These are phyloP conservation scores for Cheilosia soror DNA, from an alignment of 2,888 invertebrate species.

Conservation along the genomic window DNA sequence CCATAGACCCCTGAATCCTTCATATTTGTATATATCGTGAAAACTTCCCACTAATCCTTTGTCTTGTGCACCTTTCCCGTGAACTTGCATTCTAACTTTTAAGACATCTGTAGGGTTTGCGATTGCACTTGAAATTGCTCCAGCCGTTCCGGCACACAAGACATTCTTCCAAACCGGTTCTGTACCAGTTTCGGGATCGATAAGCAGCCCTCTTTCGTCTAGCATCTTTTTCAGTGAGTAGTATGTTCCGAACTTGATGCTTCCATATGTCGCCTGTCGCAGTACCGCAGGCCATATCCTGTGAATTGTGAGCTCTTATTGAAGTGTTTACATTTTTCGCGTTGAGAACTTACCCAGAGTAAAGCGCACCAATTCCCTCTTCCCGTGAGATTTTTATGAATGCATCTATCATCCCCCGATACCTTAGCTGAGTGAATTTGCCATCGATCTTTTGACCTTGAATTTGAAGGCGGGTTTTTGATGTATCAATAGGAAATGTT, in stretches of 20 bases:
- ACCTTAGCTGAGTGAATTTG: slow-evolving; percentile 89
- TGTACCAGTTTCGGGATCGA: slow-evolving; percentile 83
- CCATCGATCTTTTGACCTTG: slow-evolving; percentile 95
- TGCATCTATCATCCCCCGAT: slow-evolving; percentile 96
- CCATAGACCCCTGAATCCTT: slow-evolving; percentile 95
- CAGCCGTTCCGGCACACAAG: slow-evolving; percentile 88
- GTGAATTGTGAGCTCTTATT: slow-evolving; percentile 66
- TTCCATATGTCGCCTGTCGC: slow-evolving; percentile 97
- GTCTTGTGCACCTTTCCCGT: slow-evolving; percentile 86
- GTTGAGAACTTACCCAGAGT: slow-evolving; percentile 88
- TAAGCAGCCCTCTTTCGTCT: slow-evolving; percentile 84
- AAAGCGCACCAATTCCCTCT: slow-evolving; percentile 93
- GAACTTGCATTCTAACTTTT: slow-evolving; percentile 96
- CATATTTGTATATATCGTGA: slow-evolving; percentile 91
- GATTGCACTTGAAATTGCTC: slow-evolving; percentile 96
- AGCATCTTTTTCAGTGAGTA: slow-evolving; percentile 92
- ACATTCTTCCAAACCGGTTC: slow-evolving; percentile 89
- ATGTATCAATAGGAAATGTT: slow-evolving; percentile 98
- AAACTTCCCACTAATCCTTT: slow-evolving; percentile 90
- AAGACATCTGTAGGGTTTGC: slow-evolving; percentile 98
- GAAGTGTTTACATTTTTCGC: background rate
- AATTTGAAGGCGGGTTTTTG: slow-evolving; percentile 96
- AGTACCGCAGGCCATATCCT: slow-evolving; percentile 97
- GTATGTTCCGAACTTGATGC: slow-evolving; percentile 98
- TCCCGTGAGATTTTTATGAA: slow-evolving; percentile 92